Evolutionary conservation across 2,888 invertebrate species (phyloP), one percentile per base, ranked within the genome.

Genomic region (Leptopterna dolabrata): DNA sequence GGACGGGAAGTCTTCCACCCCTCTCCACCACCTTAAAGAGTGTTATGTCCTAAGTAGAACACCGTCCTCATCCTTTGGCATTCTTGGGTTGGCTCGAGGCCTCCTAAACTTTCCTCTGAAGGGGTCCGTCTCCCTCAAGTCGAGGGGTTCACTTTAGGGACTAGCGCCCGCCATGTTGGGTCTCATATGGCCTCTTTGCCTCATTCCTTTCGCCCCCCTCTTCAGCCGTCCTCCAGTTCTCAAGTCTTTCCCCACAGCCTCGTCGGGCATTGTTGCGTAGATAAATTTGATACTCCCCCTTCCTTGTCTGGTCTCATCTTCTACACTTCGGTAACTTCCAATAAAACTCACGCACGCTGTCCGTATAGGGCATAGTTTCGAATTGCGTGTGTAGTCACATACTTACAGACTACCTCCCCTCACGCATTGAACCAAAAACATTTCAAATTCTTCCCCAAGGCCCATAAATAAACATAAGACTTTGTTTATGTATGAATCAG

Each of bases 21-120:
- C 63, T 19, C 24, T 24, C 24, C 24, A 24, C 63, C 63, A 63
- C 63, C 63, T 63, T 63, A 24, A 63, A 63, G 63, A 63, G 63
- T 63, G 63, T 63, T 63, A 63, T 63, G 63, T 63, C 63, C 63
- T 63, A 63, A 63, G 63, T n/a, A 63, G 63, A 63, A 63, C 63
- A 24, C 63, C 55, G 9, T 55, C 55, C 24, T 19, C 63, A 24
- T 63, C 27, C 63, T 24, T 36, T 7, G 27, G 63, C 63, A 63
- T 63, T 63, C 63, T 63, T 63, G 63, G 63, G 47, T 24, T 24
- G 63, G 19, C 63, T 63, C 63, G 63, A 51, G 51, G 63, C 63
- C 63, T 63, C 63, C 63, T 63, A 63, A 63, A 63, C 63, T 63
- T 63, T 63, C 63, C 63, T 63, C 63, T 63, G 27, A 63, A 63